phyloP scores from a whole-genome alignment of 2,888 invertebrate species.

The Tetranychus piercei region DNA sequence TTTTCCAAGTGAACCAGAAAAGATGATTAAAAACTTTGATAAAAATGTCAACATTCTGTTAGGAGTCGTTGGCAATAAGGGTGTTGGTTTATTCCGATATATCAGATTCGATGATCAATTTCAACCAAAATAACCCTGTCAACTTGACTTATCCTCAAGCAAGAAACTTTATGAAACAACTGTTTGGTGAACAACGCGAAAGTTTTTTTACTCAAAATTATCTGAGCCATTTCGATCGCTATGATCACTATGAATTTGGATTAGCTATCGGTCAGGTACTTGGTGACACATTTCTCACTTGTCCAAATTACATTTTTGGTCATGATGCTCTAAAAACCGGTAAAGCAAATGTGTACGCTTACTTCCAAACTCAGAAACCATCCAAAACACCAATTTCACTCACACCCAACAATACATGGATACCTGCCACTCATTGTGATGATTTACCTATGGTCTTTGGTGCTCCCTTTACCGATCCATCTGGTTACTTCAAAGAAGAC shows the following conservation, averaged over 20 bases:
- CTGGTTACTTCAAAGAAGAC: not conserved
- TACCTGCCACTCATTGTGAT: not conserved
- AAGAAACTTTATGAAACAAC: not conserved
- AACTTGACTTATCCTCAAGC: not conserved
- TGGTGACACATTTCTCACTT: not conserved
- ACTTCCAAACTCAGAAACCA: not conserved
- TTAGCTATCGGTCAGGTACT: not conserved
- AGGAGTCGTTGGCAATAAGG: not conserved
- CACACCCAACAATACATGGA: not conserved
- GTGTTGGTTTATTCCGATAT: not conserved
- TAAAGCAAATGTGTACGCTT: not conserved
- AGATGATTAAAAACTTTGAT: not conserved
- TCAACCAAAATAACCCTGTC: not conserved
- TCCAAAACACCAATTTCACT: not conserved
- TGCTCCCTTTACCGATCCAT: not conserved
- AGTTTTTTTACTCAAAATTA: not conserved
- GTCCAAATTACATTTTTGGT: conserved; percentile 5
- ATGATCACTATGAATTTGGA: not conserved
- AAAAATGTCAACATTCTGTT: not conserved
- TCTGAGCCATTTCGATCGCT: not conserved
- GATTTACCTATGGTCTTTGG: not conserved
- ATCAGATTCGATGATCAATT: not conserved
- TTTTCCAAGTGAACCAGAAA: not conserved
- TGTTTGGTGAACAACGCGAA: not conserved
- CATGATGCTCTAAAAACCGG: not conserved